Base-by-base conservation (phyloP, 2,113 vertebrate genomes). In the Cyprinus carpio region DNA sequence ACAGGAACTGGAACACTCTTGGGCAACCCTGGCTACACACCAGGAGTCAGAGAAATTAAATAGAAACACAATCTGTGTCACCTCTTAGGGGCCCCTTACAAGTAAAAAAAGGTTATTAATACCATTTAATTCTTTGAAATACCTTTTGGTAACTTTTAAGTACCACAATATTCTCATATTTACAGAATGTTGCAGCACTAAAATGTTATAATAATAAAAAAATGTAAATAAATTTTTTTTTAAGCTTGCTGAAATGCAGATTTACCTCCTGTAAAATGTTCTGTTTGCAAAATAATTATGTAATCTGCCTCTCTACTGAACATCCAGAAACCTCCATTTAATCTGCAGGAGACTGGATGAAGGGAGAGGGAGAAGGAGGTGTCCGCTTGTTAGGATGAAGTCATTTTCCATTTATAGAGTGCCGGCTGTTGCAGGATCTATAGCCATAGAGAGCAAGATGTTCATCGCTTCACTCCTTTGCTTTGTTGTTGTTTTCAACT, bases 381-480 rank as follows among this genome's bases (percentile, higher is more conserved):
- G 89, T 85, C 10, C 0, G 40, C 10, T 85, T 91, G 69, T 81
- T 89, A 82, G 89, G 90, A 91, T 95, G 93, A 93, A 93, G 93
- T 94, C 92, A 94, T 92, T 89, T 93, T 94, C 93, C 93, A 92
- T 93, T 92, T 93, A 92, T 93, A 93, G 93, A 91, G 87, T 51
- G 85, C 85, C 82, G 89, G 91, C 93, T 93, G 91, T 86, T 92
- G 81, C 75, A 85, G 80, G 80, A 90, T 92, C 90, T 90, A 20
- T 20, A 88, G 88, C 89, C 87, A 54, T 54, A 85, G 89, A 90
- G 89, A 91, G 86, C 86, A 84, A 88, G 89, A 91, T 90, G 89
- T 89, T 89, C 76, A 86, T 93, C 87, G 87, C 91, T 87, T 87
- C 89, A 84, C 82, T 77, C 58, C 86, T 87, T 82, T 88, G 27